phyloP scores from a whole-genome alignment of 64 coral and sea anemone genomes.

The Stichodactyla mertensii region DNA sequence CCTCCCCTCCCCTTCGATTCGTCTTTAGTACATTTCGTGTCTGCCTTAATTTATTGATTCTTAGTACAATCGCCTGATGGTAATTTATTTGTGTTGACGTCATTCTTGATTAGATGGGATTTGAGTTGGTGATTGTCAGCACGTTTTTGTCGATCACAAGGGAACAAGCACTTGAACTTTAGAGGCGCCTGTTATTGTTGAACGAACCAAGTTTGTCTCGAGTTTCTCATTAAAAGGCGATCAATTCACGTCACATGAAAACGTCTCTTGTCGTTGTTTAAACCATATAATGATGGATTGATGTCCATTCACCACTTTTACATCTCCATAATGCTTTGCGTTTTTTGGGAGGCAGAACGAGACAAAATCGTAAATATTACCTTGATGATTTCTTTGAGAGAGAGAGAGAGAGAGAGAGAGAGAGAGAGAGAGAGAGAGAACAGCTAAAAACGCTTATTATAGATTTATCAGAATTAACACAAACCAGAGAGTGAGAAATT shows the following conservation, averaged over 20 bases:
- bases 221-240: conserved; percentile 11
- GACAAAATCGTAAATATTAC: no score
- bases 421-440: no score
- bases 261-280: neutral
- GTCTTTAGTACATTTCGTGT: conserved; percentile 7
- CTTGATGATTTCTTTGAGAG: no score
- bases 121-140: neutral
- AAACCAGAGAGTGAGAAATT: no score
- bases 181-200: neutral
- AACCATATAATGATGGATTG: neutral
- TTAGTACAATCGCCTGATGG: neutral
- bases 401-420: no score
- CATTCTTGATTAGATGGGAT: conserved; percentile 8
- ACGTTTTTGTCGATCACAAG: neutral
- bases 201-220: neutral
- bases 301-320: neutral
- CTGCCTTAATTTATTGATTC: conserved; percentile 23
- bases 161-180: neutral
- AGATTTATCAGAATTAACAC: no score
- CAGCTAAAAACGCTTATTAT: no score
- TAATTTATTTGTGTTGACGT: conserved; percentile 7
- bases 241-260: neutral
- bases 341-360: no score
- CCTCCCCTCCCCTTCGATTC: neutral
- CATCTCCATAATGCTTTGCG: no score